phyloP scores from a whole-genome alignment of 2,797 vertebrate species.

The Muscicapa striata region DNA sequence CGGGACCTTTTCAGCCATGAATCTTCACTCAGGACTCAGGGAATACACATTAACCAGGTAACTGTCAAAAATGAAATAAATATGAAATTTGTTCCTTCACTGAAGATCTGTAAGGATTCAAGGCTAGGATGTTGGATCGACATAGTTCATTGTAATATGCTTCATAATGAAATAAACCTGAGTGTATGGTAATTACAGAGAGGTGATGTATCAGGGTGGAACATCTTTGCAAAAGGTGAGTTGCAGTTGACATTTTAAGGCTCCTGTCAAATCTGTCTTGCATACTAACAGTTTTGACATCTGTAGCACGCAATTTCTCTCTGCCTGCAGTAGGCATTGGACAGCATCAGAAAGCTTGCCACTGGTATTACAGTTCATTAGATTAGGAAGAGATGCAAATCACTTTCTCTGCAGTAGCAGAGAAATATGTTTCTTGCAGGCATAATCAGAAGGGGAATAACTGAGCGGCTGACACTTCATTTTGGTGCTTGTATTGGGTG shows the following conservation, averaged over 20 bases:
- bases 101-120: background rate
- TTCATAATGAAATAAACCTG: background rate
- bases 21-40: slow-evolving; percentile 89
- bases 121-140: background rate
- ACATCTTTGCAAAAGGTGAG: background rate
- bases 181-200: background rate
- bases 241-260: background rate
- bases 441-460: background rate
- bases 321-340: background rate
- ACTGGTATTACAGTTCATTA: background rate
- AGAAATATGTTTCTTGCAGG: background rate
- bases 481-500: background rate
- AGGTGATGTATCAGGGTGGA: background rate
- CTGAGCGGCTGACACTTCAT: background rate
- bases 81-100: background rate
- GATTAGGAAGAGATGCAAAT: background rate
- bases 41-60: slow-evolving; percentile 89
- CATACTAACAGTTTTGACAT: background rate
- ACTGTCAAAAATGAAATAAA: background rate
- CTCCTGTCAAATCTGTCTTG: background rate
- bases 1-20: slow-evolving; percentile 87
- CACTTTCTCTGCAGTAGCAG: background rate
- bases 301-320: background rate
- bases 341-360: background rate
- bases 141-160: background rate